Evolutionary conservation across 2,113 vertebrate genomes (phyloP).

Genomic region (Nothoprocta pentlandii): DNA sequence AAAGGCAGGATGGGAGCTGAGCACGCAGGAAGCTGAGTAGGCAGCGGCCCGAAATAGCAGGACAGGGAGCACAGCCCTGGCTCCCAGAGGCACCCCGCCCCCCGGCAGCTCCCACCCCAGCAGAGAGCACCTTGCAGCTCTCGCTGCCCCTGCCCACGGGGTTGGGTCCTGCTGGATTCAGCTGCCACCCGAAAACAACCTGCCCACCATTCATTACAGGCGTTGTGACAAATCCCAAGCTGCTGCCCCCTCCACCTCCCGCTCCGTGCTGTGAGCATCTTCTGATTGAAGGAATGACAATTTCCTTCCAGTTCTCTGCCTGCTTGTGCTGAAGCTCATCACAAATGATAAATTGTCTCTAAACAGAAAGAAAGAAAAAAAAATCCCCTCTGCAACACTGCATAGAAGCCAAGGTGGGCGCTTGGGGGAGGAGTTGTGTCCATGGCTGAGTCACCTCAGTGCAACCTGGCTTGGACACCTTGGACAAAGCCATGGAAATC

Average conservation of each 20-base stretch:
- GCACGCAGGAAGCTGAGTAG: conserved; percentile 52
- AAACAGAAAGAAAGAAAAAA: neutral
- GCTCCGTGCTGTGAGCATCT: no score
- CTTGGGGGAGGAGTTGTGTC: rapidly evolving
- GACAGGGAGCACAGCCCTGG: conserved; percentile 11
- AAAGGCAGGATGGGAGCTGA: conserved; percentile 42
- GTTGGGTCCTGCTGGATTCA: neutral
- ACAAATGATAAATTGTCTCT: neutral
- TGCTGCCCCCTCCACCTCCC: no score
- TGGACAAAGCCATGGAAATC: rapidly evolving
- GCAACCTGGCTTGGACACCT: neutral
- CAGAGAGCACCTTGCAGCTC: neutral
- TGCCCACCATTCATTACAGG: neutral
- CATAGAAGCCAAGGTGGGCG: no score
- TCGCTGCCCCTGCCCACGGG: neutral
- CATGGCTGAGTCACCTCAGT: neutral
- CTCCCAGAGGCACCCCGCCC: neutral
- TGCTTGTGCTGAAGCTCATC: neutral
- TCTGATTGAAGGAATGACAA: no score
- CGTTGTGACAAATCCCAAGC: no score
- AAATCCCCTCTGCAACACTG: neutral
- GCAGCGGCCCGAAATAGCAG: neutral
- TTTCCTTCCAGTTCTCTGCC: neutral
- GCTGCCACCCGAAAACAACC: neutral
- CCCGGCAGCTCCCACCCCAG: neutral